Conservation (phyloP, 2,797 vertebrate species). For the Rachycentron canadum region DNA sequence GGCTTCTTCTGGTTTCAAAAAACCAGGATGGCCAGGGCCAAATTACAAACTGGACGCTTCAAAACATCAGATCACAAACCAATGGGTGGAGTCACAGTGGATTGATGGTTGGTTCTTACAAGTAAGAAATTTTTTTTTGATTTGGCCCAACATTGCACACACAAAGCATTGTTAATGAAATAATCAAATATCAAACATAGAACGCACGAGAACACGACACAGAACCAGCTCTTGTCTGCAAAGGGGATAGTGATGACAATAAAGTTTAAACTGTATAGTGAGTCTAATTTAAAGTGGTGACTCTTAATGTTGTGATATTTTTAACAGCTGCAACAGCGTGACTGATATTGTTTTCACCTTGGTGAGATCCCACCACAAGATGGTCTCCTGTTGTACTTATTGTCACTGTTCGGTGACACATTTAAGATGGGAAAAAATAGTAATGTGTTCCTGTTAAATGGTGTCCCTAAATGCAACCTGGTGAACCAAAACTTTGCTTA, state of each 20-base stretch:
- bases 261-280: neutral
- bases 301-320: neutral
- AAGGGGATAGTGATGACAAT: neutral
- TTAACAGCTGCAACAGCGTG: too few relatives aligned
- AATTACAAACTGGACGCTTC: too few relatives aligned
- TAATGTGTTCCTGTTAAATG: neutral
- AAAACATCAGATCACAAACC: too few relatives aligned
- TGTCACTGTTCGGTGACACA: neutral
- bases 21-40: too few relatives aligned
- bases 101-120: neutral
- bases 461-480: constrained; percentile 12
- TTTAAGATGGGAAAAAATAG: neutral
- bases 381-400: neutral
- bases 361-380: neutral
- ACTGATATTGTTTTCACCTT: too few relatives aligned
- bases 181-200: neutral
- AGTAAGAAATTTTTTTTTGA: constrained; percentile 3
- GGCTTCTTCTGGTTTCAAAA: too few relatives aligned
- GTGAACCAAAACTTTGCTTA: neutral
- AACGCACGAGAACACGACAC: too few relatives aligned
- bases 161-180: neutral
- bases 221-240: neutral
- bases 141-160: constrained; percentile 6
- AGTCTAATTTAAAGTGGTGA: neutral
- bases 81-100: too few relatives aligned